Conservation (phyloP, 1,140 invertebrate species). For the Acyrthosiphon pisum region DNA sequence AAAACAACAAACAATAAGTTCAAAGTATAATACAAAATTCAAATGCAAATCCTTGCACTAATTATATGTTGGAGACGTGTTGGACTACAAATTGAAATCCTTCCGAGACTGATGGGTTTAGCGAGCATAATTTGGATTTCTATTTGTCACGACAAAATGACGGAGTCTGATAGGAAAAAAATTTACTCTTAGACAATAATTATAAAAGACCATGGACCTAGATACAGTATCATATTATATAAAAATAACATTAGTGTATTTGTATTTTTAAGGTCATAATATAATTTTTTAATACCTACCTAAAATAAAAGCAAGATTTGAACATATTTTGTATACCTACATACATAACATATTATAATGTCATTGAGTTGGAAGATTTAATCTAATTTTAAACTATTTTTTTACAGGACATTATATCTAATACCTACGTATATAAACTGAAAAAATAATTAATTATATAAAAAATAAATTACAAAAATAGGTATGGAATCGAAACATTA, state of each 20-base stretch:
- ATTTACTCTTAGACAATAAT: background rate
- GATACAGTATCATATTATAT: background rate
- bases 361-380: background rate
- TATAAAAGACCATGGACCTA: background rate
- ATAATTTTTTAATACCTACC: background rate
- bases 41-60: conserved; percentile 24
- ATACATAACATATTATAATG: background rate
- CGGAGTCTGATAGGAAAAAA: background rate
- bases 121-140: background rate
- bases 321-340: background rate
- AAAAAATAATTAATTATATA: background rate
- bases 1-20: conserved; percentile 32
- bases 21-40: background rate
- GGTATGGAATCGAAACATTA: background rate
- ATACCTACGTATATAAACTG: background rate
- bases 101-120: background rate
- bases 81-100: background rate
- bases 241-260: conserved; percentile 6
- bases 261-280: conserved; percentile 18
- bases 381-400: background rate
- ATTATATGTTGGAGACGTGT: background rate
- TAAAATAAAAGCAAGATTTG: background rate
- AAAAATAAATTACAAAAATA: background rate
- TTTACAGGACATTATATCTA: background rate
- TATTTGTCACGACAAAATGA: conserved; percentile 15